Evolutionary conservation across 2,888 invertebrate species (phyloP).

Genomic region (Disparrhopalites patrizii): DNA sequence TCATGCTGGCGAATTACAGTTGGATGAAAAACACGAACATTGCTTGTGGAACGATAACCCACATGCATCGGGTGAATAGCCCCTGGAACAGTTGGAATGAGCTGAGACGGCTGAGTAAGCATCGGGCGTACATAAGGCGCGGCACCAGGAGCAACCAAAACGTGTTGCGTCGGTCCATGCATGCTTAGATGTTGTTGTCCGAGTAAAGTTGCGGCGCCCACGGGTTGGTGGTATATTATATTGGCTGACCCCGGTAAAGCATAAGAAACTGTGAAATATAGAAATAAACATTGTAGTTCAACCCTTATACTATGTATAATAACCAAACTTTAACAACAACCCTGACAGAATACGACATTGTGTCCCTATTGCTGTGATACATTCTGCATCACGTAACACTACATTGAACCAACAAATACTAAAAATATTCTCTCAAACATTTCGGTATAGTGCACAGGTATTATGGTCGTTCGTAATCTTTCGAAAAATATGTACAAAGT

Average conservation of each 20-base stretch:
- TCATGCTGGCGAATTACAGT: not conserved
- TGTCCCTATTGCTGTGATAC: too few relatives aligned
- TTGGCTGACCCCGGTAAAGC: not conserved
- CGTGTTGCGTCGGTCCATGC: not conserved
- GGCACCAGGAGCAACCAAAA: not conserved
- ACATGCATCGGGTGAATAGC: not conserved
- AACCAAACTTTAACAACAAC: not conserved
- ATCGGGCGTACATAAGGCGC: not conserved
- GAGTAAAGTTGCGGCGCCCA: not conserved
- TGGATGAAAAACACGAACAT: not conserved
- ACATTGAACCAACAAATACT: too few relatives aligned
- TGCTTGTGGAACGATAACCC: too few relatives aligned
- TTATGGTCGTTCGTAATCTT: too few relatives aligned
- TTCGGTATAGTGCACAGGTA: too few relatives aligned
- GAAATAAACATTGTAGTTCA: too few relatives aligned
- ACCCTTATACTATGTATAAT: not conserved
- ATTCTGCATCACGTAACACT: too few relatives aligned
- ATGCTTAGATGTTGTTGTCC: not conserved
- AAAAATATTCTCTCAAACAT: too few relatives aligned
- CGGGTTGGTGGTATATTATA: not conserved
- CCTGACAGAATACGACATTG: too few relatives aligned
- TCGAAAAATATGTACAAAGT: too few relatives aligned
- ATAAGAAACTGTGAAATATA: constrained; percentile 13
- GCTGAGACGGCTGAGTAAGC: not conserved
- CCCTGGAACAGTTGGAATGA: not conserved